Conservation (phyloP, 1,140 invertebrate genomes). For the Prorops nasuta region DNA sequence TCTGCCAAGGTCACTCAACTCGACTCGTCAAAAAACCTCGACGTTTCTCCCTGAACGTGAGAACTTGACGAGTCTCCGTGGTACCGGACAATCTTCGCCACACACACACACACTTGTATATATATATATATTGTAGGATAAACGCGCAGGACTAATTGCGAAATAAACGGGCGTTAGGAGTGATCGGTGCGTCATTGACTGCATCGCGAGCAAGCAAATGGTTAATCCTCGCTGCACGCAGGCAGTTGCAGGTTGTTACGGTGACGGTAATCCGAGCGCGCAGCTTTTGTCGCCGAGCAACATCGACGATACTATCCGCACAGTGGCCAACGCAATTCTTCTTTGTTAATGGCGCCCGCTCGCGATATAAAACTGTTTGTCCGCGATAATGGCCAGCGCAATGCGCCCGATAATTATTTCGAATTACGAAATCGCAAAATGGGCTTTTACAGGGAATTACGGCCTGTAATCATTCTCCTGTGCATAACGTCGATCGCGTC, state of each 20-base stretch:
- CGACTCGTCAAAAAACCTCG: too few relatives aligned
- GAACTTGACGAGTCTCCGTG: too few relatives aligned
- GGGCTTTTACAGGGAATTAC: conserved; percentile 36
- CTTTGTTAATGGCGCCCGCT: conserved; percentile 37
- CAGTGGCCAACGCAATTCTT: conserved; percentile 31
- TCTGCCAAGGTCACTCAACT: too few relatives aligned
- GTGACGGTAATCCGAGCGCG: conserved; percentile 27
- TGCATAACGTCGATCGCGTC: conserved; percentile 31
- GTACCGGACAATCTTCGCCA: too few relatives aligned
- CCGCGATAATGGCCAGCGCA: conserved; percentile 33
- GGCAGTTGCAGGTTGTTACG: too few relatives aligned
- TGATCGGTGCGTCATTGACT: too few relatives aligned
- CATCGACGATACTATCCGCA: too few relatives aligned
- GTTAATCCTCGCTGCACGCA: too few relatives aligned
- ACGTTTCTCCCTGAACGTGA: too few relatives aligned
- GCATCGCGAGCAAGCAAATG: too few relatives aligned
- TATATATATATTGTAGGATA: too few relatives aligned
- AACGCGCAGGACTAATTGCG: conserved; percentile 23
- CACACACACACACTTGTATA: too few relatives aligned
- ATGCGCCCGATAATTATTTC: conserved; percentile 36
- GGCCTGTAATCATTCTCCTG: conserved; percentile 30
- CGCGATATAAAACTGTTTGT: conserved; percentile 39
- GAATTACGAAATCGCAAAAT: conserved; percentile 37
- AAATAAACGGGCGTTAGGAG: conserved; percentile 33
- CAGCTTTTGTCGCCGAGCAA: conserved; percentile 30